Conservation (phyloP, 2,888 invertebrate genomes). For the Gortyna flavago region DNA sequence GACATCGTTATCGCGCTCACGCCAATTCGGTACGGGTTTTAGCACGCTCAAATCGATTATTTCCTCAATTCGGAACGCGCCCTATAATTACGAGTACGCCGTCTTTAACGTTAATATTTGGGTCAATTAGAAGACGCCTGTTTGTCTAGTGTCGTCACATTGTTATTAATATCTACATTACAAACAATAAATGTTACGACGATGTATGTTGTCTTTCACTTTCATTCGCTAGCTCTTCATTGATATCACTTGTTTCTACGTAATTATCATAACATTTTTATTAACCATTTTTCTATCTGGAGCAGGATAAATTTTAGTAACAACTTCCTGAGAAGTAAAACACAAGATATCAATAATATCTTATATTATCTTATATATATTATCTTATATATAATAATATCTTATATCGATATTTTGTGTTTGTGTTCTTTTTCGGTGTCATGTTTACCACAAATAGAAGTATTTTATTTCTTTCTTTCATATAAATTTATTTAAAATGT, state of each 20-base stretch:
- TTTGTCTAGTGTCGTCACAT: slow-evolving; percentile 8
- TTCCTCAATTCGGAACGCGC: no score
- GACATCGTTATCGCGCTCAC: no score
- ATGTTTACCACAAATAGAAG: not conserved
- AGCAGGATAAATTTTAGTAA: not conserved
- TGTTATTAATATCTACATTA: slow-evolving; percentile 11
- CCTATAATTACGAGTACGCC: not conserved
- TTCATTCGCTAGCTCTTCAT: not conserved
- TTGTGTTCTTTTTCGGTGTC: not conserved
- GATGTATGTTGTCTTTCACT: not conserved
- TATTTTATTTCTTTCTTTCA: not conserved
- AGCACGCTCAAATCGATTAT: no score
- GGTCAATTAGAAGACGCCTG: slow-evolving; percentile 9
- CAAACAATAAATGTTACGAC: not conserved
- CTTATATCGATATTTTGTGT: not conserved
- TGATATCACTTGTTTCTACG: not conserved
- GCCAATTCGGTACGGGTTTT: no score
- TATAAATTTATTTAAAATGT: not conserved
- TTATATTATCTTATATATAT: no score
- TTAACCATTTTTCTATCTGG: not conserved
- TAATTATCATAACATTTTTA: not conserved
- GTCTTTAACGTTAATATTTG: slow-evolving; percentile 26
- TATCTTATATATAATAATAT: no score
- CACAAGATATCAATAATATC: not conserved
- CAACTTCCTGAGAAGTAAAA: not conserved